A percentile compares a stretch with the other conserved stretches of the same genome.
phyloP scores from a whole-genome alignment of 2,888 invertebrate genomes.

The Choreutis nemorana region DNA sequence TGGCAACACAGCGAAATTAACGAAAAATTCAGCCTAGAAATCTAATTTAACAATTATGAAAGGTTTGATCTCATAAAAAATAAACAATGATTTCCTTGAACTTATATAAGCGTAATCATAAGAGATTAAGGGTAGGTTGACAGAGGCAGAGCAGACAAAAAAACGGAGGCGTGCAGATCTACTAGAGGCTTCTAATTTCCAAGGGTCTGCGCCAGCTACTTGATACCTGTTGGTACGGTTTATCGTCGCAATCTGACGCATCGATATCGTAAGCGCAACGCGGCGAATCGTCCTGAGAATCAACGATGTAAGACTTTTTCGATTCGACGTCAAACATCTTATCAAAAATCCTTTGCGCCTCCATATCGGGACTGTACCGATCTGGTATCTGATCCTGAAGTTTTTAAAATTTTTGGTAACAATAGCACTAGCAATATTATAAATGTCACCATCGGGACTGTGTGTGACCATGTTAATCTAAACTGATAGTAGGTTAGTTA shows the following conservation, averaged over 20 bases:
- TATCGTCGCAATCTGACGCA: slow-evolving; percentile 59
- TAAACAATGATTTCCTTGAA: too few species aligned
- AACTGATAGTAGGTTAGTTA: too few species aligned
- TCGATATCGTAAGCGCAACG: slow-evolving; percentile 61
- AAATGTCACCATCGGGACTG: too few species aligned
- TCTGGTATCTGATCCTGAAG: slow-evolving; percentile 62
- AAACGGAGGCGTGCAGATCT: slow-evolving; percentile 60
- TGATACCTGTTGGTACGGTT: slow-evolving; percentile 58
- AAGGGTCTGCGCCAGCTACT: slow-evolving; percentile 50
- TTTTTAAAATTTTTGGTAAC: too few species aligned
- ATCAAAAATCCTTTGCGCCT: slow-evolving; percentile 65
- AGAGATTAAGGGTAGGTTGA: too few species aligned
- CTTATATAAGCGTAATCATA: too few species aligned
- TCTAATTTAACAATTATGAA: too few species aligned
- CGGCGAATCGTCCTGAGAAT: slow-evolving; percentile 51
- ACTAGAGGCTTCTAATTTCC: slow-evolving; percentile 49
- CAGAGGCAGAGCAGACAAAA: slow-evolving; percentile 41
- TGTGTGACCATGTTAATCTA: too few species aligned
- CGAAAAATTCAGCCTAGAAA: too few species aligned
- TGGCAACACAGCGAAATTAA: too few species aligned
- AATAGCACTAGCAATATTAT: too few species aligned
- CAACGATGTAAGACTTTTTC: slow-evolving; percentile 52
- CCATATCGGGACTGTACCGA: slow-evolving; percentile 66
- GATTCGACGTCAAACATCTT: slow-evolving; percentile 65
- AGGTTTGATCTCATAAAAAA: too few species aligned